phyloP scores from a whole-genome alignment of 1,140 invertebrate genomes.

The Galleria mellonella region DNA sequence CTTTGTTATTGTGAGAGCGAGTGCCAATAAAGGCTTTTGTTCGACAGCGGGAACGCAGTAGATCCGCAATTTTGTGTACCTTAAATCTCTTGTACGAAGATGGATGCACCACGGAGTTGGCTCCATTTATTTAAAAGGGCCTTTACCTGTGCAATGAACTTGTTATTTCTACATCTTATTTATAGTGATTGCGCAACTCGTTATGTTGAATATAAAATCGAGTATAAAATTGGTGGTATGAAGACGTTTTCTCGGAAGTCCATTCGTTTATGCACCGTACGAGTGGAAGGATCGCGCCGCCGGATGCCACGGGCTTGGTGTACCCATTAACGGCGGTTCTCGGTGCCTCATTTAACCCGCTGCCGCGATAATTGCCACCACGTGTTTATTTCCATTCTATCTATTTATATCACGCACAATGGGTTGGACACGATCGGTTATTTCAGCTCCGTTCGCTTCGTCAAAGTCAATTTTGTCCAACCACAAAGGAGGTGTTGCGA shows the following conservation, averaged over 20 bases:
- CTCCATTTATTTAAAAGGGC: conserved; percentile 17
- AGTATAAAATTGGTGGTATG: conserved; percentile 20
- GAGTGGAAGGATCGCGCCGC: conserved; percentile 17
- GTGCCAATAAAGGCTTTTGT: conserved; percentile 29
- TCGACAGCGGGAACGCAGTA: conserved; percentile 13
- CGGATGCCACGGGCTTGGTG: conserved; percentile 51
- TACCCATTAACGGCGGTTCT: conserved; percentile 65
- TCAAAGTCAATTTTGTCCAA: conserved; percentile 66
- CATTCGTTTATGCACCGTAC: conserved; percentile 21
- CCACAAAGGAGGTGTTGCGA: conserved; percentile 67
- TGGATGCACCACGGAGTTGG: conserved; percentile 9
- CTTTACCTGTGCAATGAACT: conserved; percentile 20
- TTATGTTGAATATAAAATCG: conserved; percentile 17
- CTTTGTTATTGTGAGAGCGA: conserved; percentile 20
- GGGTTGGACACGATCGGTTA: conserved; percentile 70
- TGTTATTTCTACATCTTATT: conserved; percentile 29
- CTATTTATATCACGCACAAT: conserved; percentile 71
- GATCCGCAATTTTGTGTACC: conserved; percentile 16
- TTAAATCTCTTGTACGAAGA: conserved; percentile 38
- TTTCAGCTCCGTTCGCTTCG: conserved; percentile 60
- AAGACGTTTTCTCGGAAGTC: conserved; percentile 35
- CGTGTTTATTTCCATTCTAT: conserved; percentile 69
- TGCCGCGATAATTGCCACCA: conserved; percentile 71
- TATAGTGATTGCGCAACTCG: conserved; percentile 28
- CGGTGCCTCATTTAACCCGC: conserved; percentile 70